Base-by-base conservation (phyloP, 1,140 invertebrate species). In the Galleria mellonella region DNA sequence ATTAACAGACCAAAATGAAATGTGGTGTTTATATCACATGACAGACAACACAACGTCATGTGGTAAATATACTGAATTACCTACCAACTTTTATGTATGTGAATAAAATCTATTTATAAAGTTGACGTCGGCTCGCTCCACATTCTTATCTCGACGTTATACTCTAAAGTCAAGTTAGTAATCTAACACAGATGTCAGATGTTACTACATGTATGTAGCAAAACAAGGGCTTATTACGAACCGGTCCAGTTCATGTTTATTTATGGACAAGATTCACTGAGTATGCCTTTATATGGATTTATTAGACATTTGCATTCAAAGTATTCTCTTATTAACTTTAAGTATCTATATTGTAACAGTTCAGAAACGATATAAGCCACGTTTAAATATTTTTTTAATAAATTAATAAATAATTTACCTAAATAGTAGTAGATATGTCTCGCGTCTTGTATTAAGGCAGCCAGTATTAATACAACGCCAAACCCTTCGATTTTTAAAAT, bases 31-130 rank as follows among this genome's bases (percentile, higher is more conserved):
- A 56, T 51, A 48, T 32, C 27, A 41, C 12, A 50, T 55, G 51
- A 54, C 51, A 50, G 44, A 61, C 47, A 43, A 42, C 23, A 45
- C 31, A 43, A 55, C 52, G 45, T 56, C 61, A 53, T 56, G 56
- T 52, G 55, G 53, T 37, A 46, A 56, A 55, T 57, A 58, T 51
- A 50, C 56, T 61, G 57, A 65, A 66, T 69, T 69, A 67, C 51
- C 56, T 69, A 67, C 51, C 56, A 45, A 61, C 56, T 55, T 63
- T 66, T 67, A 67, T 63, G 51, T 55, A 63, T 45, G 62, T 63
- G 60, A 62, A 74, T 70, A 64, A 72, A 74, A 62, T 73, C 70
- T 81, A 77, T 77, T 78, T 76, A 72, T 82, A 82, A 69, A 56
- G 72, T 72, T 76, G 71, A 78, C 66, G 72, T 63, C 57, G 60